Conservation (phyloP, 2,797 vertebrate genomes). For the Hirundo rustica region DNA sequence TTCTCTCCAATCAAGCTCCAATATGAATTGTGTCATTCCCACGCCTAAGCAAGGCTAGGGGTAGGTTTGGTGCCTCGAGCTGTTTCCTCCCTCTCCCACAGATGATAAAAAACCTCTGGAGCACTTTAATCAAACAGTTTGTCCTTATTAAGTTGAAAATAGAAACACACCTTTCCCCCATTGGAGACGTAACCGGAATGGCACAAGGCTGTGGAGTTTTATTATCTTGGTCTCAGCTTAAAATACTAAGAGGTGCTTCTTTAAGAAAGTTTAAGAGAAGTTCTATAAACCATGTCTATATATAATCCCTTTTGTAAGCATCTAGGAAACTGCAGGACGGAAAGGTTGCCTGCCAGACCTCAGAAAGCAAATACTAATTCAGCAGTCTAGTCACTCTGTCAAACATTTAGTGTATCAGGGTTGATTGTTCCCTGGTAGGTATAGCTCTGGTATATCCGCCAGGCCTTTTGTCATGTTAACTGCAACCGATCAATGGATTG, state of each 20-base stretch:
- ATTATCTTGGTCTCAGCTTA: not conserved
- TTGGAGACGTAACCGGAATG: not conserved
- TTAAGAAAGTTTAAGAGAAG: constrained; percentile 74
- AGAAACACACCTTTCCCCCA: not conserved
- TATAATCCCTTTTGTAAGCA: constrained; percentile 65
- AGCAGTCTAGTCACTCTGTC: constrained; percentile 83
- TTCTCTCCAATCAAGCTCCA: not conserved
- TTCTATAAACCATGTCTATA: constrained; percentile 68
- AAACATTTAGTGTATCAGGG: constrained; percentile 88
- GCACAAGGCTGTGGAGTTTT: not conserved
- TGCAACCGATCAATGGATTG: constrained; percentile 91
- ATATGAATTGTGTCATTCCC: not conserved
- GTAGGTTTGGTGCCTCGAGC: not conserved
- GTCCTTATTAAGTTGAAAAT: constrained; percentile 38
- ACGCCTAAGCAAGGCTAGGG: not conserved
- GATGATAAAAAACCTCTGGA: not conserved
- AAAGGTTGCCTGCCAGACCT: constrained; percentile 67
- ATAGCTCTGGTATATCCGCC: constrained; percentile 81
- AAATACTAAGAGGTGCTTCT: not conserved
- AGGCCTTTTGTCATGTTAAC: constrained; percentile 95
- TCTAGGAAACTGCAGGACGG: constrained; percentile 70
- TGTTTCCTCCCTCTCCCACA: not conserved
- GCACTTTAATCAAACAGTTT: not conserved
- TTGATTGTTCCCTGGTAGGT: constrained; percentile 89
- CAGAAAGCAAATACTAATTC: constrained; percentile 79